Conservation (phyloP, 2,113 vertebrate genomes). For the Alethe diademata region DNA sequence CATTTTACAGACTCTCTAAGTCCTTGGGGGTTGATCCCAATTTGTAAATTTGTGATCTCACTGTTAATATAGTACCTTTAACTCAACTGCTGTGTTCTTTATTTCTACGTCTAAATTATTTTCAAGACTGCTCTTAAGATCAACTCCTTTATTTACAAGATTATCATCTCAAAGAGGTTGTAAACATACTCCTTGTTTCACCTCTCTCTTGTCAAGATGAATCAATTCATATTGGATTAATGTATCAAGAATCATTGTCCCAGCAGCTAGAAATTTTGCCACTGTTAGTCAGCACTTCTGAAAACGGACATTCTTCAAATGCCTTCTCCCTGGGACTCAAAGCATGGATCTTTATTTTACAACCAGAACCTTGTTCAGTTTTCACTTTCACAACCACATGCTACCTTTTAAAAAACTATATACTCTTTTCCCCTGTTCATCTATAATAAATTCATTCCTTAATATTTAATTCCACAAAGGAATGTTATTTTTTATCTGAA, state of each 20-base stretch:
- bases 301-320: neutral
- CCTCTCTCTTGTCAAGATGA: neutral
- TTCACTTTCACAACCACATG: neutral
- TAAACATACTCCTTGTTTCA: neutral
- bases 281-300: neutral
- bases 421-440: neutral
- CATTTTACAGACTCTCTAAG: neutral
- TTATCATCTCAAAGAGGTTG: neutral
- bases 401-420: neutral
- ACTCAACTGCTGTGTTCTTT: neutral
- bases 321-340: neutral
- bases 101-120: neutral
- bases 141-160: neutral
- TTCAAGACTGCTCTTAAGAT: neutral
- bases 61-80: neutral
- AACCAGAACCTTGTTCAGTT: neutral
- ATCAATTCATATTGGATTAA: neutral
- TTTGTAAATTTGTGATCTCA: neutral
- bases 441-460: neutral
- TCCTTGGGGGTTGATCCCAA: neutral
- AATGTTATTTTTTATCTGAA: constrained; percentile 4
- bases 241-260: neutral
- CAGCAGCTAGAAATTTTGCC: neutral
- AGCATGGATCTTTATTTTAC: neutral
- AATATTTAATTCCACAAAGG: neutral